Conservation (phyloP, 1,140 invertebrate species). For the Bombus impatiens region DNA sequence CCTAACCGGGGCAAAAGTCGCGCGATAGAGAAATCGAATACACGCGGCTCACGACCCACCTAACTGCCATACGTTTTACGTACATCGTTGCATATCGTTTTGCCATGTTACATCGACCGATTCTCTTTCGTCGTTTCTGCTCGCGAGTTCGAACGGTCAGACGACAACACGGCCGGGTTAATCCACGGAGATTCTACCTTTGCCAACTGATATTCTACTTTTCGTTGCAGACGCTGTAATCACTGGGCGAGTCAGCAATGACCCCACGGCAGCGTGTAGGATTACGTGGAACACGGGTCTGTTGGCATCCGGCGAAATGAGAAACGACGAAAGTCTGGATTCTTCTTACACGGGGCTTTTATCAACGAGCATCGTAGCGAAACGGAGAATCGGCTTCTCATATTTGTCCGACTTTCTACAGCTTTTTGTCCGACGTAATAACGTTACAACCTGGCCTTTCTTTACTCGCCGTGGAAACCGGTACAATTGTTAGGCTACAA, state of each 20-base stretch:
- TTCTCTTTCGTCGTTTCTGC: no score
- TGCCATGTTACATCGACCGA: no score
- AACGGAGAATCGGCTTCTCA: no score
- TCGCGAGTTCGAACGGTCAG: neutral
- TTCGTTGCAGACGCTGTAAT: neutral
- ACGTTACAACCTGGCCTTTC: no score
- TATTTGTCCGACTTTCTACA: no score
- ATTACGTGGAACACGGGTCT: neutral
- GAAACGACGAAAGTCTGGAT: neutral
- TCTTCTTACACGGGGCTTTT: neutral
- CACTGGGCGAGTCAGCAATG: neutral
- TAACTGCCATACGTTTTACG: neutral
- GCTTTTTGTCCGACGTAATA: neutral
- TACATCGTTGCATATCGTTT: neutral
- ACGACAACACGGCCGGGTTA: neutral
- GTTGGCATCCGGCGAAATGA: neutral
- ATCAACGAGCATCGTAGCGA: neutral
- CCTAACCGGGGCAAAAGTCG: neutral
- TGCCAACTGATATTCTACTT: slow-evolving; percentile 2
- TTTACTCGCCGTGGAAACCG: neutral
- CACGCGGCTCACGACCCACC: neutral
- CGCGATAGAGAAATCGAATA: neutral
- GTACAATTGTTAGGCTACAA: neutral
- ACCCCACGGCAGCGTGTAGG: neutral
- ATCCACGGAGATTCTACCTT: neutral